Evolutionary conservation across 2,888 invertebrate genomes (phyloP), one percentile per base, ranked within the genome.

Genomic region (Tachystola acroxantha): DNA sequence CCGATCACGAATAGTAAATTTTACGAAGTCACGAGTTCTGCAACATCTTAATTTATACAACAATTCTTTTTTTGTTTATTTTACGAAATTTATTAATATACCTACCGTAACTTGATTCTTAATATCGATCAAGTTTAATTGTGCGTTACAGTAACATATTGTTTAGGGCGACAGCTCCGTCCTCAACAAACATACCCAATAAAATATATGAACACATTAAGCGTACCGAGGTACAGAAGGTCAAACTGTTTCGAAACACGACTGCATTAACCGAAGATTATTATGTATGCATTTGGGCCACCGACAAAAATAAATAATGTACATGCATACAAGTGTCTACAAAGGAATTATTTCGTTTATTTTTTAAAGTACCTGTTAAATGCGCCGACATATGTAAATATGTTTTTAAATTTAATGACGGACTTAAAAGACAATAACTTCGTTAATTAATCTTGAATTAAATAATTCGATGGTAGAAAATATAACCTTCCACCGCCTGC

Each of bases 271-370:
- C 56, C 48, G 54, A 64, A 62, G 57, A 66, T 64, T 63, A 62
- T 73, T 72, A 78, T 70, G 55, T 68, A 80, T 71, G 73, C 66
- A 74, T 74, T 67, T 74, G 66, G 79, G 77, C 59, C 74, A 72
- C 69, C 53, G 65, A 61, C 59, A 64, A 74, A 71, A 69, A 62
- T 45, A 45, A 43, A 50, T 43, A 43, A 48, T 39, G 36, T 35
- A 39, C 31, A 36, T 36, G 37, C 32, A 34, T 36, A 39, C 25
- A 35, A 32, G 37, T 28, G 36, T 37, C 32, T 43, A 29, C 32
- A 10, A 28, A 29, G 35, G 33, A 10, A 24, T 32, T 32, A 16
- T 24, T 22, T 11, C 24, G 12, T 32, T 20, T 13, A 7, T n/a
- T 1, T 24, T 2, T 16, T 4, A 2, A 22, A 6, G 7, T 22